phyloP scores from a whole-genome alignment of 2,888 invertebrate species.

The Venusia cambrica region DNA sequence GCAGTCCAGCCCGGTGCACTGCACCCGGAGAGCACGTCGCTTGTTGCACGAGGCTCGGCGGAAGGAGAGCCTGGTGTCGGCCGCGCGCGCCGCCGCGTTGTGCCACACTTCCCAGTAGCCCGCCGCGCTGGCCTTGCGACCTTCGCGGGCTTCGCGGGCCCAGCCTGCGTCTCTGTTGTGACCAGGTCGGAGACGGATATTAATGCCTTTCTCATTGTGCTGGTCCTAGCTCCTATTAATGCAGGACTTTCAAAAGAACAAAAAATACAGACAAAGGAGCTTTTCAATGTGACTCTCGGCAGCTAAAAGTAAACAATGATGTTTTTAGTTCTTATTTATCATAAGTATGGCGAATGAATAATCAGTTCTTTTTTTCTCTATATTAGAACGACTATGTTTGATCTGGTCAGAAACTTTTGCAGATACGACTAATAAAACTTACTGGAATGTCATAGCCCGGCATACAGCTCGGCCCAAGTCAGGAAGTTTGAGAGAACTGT shows the following conservation, averaged over 20 bases:
- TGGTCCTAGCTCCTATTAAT: no score
- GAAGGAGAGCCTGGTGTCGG: constrained; percentile 84
- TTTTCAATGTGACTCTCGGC: no score
- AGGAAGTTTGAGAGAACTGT: constrained; percentile 82
- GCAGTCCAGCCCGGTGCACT: constrained; percentile 85
- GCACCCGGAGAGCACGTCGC: constrained; percentile 84
- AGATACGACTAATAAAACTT: constrained; percentile 42
- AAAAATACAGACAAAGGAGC: no score
- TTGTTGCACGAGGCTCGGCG: constrained; percentile 82
- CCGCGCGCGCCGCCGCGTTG: constrained; percentile 70
- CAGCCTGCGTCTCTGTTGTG: constrained; percentile 63
- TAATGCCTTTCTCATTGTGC: no score
- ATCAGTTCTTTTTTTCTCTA: no score
- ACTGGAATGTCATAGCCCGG: constrained; percentile 88
- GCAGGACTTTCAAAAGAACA: no score
- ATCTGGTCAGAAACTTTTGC: not conserved
- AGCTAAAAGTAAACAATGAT: no score
- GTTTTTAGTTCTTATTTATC: no score
- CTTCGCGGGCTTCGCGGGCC: constrained; percentile 68
- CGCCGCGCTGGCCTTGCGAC: constrained; percentile 51
- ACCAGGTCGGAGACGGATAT: no score
- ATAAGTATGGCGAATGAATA: no score
- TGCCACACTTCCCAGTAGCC: constrained; percentile 84
- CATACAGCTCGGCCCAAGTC: constrained; percentile 89
- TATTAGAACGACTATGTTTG: no score